phyloP scores from a whole-genome alignment of 1,140 invertebrate genomes.

The Megalopta genalis region DNA sequence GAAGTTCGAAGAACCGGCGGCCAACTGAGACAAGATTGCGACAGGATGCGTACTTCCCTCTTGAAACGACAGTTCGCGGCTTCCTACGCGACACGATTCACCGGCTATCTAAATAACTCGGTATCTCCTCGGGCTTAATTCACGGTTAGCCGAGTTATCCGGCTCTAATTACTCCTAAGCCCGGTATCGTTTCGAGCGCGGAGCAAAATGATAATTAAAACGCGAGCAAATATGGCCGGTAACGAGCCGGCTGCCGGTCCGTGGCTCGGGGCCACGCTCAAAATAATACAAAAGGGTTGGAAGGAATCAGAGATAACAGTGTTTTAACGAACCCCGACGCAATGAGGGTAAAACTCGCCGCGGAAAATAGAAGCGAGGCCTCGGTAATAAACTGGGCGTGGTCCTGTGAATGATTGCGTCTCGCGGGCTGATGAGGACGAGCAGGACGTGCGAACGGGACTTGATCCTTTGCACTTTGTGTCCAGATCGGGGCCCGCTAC shows the following conservation, averaged over 20 bases:
- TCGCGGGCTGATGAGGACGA: slow-evolving; percentile 13
- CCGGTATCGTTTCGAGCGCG: neutral
- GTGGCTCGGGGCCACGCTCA: neutral
- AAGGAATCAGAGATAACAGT: slow-evolving; percentile 24
- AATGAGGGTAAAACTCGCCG: slow-evolving; percentile 39
- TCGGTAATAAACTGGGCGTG: slow-evolving; percentile 50
- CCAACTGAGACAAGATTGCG: neutral
- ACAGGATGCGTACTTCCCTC: neutral
- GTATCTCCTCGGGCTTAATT: slow-evolving; percentile 12
- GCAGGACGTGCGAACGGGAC: slow-evolving; percentile 10
- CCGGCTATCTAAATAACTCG: slow-evolving; percentile 22
- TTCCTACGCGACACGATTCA: neutral
- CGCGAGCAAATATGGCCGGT: neutral
- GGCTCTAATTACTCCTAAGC: slow-evolving; percentile 13
- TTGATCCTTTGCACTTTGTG: slow-evolving; percentile 9
- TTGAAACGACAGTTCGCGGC: neutral
- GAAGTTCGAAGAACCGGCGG: neutral
- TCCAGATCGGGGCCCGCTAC: neutral
- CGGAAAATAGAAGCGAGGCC: slow-evolving; percentile 35
- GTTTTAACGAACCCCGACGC: slow-evolving; percentile 29
- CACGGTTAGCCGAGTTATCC: slow-evolving; percentile 11
- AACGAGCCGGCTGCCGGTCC: slow-evolving; percentile 5
- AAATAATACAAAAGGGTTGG: slow-evolving; percentile 7
- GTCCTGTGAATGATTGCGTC: slow-evolving; percentile 43
- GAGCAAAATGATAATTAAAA: slow-evolving; percentile 27